Base-by-base conservation (phyloP, 1,140 invertebrate genomes). In the Papilio polyxenes region DNA sequence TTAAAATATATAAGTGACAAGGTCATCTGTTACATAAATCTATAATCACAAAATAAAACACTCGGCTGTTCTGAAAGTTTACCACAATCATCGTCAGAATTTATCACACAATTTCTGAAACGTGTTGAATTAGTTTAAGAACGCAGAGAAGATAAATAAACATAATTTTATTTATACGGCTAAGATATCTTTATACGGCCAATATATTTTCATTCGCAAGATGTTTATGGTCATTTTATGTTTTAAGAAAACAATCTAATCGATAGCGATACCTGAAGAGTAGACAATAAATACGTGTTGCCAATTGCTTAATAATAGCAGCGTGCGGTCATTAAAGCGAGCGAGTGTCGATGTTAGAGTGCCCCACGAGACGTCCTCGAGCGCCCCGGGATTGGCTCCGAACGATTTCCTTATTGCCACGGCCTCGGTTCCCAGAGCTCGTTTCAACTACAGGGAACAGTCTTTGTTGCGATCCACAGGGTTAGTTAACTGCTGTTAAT, bases 341-440 rank as follows among this genome's bases (percentile, higher is more conserved):
- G 78, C 75, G 80, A 83, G 84, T 82, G 82, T 83, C 78, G 74
- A 40, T 20, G 53, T 65, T 53, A 44, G 31, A 48, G 20, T 15
- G 37, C 31, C 53, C 59, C 53, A 65, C 40, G 77, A 51, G 53
- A 37, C 4, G 49, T 59, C 49, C 75, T 56, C 77, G 31, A 37
- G 77, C 53, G 77, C 56, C 37, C 51, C 53, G 77, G 77, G 77
- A 79, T 79, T 53, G 85, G 81, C 82, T 86, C 82, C 86, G 83
- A 89, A 90, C 90, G 85, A 89, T 86, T 84, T 86, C 84, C 85
- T 86, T 83, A 86, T 83, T 85, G 82, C 77, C 62, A 83, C 83
- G 80, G 87, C 87, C 88, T 87, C 83, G 77, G 82, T 92, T 91
- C 91, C 85, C 88, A 90, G 90, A 89, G 89, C 85, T 83, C 84